Conservation (phyloP, 2,888 invertebrate species). For the Drosophila borborema region DNA sequence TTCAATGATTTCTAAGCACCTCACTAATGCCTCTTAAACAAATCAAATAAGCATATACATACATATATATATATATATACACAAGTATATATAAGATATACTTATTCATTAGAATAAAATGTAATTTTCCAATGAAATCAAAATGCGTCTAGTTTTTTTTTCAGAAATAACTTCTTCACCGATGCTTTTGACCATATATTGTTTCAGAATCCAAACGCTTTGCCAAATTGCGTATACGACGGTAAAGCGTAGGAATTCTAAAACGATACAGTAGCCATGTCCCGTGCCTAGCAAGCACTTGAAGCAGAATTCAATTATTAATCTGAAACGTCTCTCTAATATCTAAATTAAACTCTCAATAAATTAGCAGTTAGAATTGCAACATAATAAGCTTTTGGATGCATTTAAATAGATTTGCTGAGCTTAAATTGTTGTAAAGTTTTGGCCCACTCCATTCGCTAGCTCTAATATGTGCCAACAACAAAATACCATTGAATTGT, state of each 20-base stretch:
- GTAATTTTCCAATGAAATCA: no score
- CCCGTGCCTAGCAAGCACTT: background rate
- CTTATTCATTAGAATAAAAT: no score
- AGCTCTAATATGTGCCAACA: background rate
- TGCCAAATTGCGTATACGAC: conserved; percentile 89
- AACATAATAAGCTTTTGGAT: background rate
- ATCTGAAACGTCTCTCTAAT: background rate
- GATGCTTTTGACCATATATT: conserved; percentile 84
- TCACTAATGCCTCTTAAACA: no score
- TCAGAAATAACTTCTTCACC: background rate
- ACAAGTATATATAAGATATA: no score
- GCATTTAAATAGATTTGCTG: background rate
- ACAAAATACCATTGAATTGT: background rate
- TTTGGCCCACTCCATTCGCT: background rate
- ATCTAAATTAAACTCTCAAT: background rate
- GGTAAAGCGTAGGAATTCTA: conserved; percentile 99
- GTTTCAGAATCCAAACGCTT: conserved; percentile 99
- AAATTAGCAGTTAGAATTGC: background rate
- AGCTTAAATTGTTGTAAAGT: background rate
- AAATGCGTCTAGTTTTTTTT: background rate
- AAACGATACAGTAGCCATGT: conserved; percentile 87
- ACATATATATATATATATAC: no score
- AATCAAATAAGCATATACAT: no score
- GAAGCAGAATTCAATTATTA: background rate
- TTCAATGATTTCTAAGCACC: no score